Evolutionary conservation across 2,888 invertebrate genomes (phyloP), one percentile per base, ranked within the genome.

Genomic region (Megaustenia siamemsis): DNA sequence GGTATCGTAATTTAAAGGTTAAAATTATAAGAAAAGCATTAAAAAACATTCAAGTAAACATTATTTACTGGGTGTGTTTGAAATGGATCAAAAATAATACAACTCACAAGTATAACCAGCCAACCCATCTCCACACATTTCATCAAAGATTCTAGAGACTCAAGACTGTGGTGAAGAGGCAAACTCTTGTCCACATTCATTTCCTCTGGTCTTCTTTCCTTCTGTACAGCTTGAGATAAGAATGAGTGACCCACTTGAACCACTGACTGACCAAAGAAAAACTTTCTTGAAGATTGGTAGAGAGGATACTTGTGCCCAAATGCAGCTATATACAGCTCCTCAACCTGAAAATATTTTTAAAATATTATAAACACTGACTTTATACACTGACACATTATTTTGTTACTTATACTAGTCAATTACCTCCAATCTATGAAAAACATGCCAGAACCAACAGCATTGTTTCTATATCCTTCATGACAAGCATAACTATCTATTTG

Each of bases 121-220:
- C 99, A 99, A 92, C 97, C 97, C 96, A 97, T 96, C 90, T 97
- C 96, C 10, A 98, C 96, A 93, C 98, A 98, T 90, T 97, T 97
- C 32, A 97, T 96, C 82, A 99, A 94, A 83, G 97, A 96, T 93
- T 97, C 97, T 53, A 99, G 93, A 5, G 95, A 94, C 10, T 95
- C 94, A 82, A 94, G 87, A 86, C 93, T 93, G 53, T 93, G 92
- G 71, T 94, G 93, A 21, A 95, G 89, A n/a, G 94, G 86, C 75
- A 95, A 88, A 38, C 94, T 86, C 68, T 90, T 76, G 2, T 43
- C 63, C 6, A 8, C 63, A 40, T 35, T 75, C n/a, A 6, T 77
- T 18, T 56, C 78, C 35, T 38, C 56, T 35, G 28, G 73, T 63
- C 86, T 75, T 40, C 69, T 81, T 0, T 18, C 71, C 35, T 32